Conservation (phyloP, 2,888 invertebrate species). For the Eurois occulta region DNA sequence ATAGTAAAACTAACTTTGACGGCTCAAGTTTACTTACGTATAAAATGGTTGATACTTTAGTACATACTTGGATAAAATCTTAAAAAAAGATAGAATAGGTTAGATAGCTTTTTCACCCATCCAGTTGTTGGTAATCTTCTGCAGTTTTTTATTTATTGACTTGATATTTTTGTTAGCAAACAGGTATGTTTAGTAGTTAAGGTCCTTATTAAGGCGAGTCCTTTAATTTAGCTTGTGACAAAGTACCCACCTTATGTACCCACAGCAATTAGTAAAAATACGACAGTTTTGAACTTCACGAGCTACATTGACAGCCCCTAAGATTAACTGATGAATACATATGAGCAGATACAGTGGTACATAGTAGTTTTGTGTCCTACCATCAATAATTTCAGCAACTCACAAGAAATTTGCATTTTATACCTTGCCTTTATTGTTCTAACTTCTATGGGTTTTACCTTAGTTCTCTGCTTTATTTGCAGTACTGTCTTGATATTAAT, state of each 20-base stretch:
- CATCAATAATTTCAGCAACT: neutral
- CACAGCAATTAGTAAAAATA: too few relatives aligned
- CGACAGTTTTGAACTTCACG: too few relatives aligned
- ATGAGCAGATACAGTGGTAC: neutral
- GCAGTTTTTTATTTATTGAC: neutral
- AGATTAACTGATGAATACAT: too few relatives aligned
- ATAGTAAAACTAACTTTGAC: constrained; percentile 7
- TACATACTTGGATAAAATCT: neutral
- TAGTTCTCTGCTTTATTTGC: constrained; percentile 31
- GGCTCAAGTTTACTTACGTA: neutral
- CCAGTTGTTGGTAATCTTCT: neutral
- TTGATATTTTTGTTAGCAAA: too few relatives aligned
- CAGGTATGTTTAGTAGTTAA: neutral
- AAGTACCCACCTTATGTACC: too few relatives aligned
- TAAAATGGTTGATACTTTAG: neutral
- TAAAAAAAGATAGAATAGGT: neutral
- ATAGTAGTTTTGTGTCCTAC: neutral
- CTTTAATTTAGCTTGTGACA: too few relatives aligned
- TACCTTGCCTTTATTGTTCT: too few relatives aligned
- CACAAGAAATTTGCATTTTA: constrained; percentile 27
- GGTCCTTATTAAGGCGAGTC: neutral
- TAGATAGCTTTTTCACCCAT: neutral
- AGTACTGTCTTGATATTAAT: constrained; percentile 45
- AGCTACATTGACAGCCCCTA: too few relatives aligned
- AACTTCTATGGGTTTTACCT: constrained; percentile 26